These are phyloP conservation scores for Desmophyllum pertusum DNA, from an alignment of 92 coral and sea anemone genomes.

Conservation along the genomic window DNA sequence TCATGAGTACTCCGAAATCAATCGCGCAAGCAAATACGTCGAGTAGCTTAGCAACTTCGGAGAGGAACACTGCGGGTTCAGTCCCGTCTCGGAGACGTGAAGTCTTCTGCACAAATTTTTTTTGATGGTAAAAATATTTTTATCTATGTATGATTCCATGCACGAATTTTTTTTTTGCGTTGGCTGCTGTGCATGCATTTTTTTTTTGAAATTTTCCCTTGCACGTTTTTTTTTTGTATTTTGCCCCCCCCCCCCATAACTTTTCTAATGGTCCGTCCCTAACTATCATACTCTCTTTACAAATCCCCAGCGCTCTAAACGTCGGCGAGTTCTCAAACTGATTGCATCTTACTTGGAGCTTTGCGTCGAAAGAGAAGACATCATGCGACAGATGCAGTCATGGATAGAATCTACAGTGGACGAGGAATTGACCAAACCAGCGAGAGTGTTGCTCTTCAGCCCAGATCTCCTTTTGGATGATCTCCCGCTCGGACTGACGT, in stretches of 20 bases:
- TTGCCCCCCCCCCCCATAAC: too few species aligned
- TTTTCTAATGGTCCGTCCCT: not conserved
- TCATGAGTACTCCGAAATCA: too few species aligned
- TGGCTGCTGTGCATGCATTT: too few species aligned
- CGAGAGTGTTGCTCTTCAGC: slow-evolving; percentile 39
- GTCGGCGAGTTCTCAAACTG: slow-evolving; percentile 60
- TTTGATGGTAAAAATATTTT: too few species aligned
- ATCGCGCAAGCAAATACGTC: too few species aligned
- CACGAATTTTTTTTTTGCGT: not conserved
- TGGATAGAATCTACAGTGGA: slow-evolving; percentile 77
- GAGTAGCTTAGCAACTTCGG: too few species aligned
- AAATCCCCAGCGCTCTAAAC: slow-evolving; percentile 57
- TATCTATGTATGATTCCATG: too few species aligned
- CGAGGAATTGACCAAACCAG: slow-evolving; percentile 45
- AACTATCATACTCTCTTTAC: not conserved
- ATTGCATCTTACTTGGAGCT: slow-evolving; percentile 68
- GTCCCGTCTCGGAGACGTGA: too few species aligned
- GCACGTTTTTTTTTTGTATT: too few species aligned
- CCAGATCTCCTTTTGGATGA: slow-evolving; percentile 72
- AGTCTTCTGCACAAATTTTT: too few species aligned
- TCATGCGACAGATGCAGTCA: slow-evolving; percentile 70
- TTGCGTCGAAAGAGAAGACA: slow-evolving; percentile 76
- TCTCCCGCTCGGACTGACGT: slow-evolving; percentile 48
- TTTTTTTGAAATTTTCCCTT: too few species aligned
- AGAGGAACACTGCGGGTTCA: too few species aligned